A percentile compares a stretch with the other conserved stretches of the same genome.
These are phyloP conservation scores for Phalangium opilio DNA, from an alignment of 2,888 invertebrate genomes.

Conservation along the genomic window DNA sequence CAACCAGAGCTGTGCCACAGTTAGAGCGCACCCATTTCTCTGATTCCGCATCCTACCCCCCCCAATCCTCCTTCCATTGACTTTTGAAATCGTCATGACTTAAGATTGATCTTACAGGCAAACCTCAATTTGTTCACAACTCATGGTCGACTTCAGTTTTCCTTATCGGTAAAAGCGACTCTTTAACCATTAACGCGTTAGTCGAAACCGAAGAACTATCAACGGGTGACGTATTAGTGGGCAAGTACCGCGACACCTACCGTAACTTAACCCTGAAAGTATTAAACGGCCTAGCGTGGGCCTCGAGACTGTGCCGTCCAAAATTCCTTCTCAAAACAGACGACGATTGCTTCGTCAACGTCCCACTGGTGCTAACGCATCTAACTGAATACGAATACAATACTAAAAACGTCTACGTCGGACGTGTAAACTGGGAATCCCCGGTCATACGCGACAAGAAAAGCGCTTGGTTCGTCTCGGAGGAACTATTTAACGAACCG, in stretches of 20 bases:
- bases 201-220: conserved; percentile 9
- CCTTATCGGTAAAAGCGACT: conserved; percentile 6
- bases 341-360: conserved; percentile 19
- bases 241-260: conserved; percentile 11
- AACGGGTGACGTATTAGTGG: conserved; percentile 8
- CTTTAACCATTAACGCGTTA: conserved; percentile 6
- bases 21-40: too few relatives aligned
- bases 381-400: conserved; percentile 7
- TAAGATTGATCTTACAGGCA: too few relatives aligned
- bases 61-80: too few relatives aligned
- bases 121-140: not conserved
- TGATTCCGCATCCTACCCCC: too few relatives aligned
- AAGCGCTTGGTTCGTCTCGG: conserved; percentile 27
- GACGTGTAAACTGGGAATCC: conserved; percentile 23
- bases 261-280: conserved; percentile 12
- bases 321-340: conserved; percentile 15
- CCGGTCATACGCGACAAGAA: conserved; percentile 25
- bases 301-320: conserved; percentile 9
- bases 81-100: too few relatives aligned
- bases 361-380: conserved; percentile 10
- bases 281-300: conserved; percentile 14
- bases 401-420: conserved; percentile 25
- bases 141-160: conserved; percentile 6
- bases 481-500: conserved; percentile 22
- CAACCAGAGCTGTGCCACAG: too few relatives aligned